phyloP scores from a whole-genome alignment of 2,113 vertebrate species.

The Channa argus region DNA sequence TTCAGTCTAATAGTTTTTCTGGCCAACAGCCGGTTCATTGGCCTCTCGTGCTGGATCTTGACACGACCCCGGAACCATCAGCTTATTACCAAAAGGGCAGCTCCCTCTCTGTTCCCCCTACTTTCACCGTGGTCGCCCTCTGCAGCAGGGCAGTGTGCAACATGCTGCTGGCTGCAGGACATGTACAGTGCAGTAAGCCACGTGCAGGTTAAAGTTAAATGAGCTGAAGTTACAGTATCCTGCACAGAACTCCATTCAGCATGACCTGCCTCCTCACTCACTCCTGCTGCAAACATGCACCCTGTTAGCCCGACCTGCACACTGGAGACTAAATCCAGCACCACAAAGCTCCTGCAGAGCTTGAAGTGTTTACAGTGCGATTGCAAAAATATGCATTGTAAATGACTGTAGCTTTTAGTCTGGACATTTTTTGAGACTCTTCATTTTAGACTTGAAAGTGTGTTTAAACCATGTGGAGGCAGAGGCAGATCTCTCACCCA shows the following conservation, averaged over 20 bases:
- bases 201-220: background rate
- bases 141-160: background rate
- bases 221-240: background rate
- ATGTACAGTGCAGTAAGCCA: background rate
- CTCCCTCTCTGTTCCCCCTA: too few relatives aligned
- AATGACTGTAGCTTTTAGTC: too few relatives aligned
- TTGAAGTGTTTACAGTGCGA: background rate
- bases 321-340: constrained; percentile 2
- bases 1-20: too few relatives aligned
- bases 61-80: too few relatives aligned
- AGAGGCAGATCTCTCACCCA: background rate
- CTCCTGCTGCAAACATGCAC: constrained; percentile 13
- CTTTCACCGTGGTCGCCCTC: too few relatives aligned
- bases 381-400: constrained; percentile 9
- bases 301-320: background rate
- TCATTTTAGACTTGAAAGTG: background rate
- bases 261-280: too few relatives aligned
- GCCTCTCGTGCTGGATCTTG: too few relatives aligned
- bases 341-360: constrained; percentile 18
- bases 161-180: background rate
- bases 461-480: background rate
- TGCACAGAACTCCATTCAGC: too few relatives aligned
- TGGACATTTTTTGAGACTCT: background rate
- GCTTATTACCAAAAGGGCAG: too few relatives aligned
- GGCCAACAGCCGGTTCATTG: too few relatives aligned